Evolutionary conservation across 1,140 invertebrate genomes (phyloP).

Genomic region (Octopus bimaculoides): DNA sequence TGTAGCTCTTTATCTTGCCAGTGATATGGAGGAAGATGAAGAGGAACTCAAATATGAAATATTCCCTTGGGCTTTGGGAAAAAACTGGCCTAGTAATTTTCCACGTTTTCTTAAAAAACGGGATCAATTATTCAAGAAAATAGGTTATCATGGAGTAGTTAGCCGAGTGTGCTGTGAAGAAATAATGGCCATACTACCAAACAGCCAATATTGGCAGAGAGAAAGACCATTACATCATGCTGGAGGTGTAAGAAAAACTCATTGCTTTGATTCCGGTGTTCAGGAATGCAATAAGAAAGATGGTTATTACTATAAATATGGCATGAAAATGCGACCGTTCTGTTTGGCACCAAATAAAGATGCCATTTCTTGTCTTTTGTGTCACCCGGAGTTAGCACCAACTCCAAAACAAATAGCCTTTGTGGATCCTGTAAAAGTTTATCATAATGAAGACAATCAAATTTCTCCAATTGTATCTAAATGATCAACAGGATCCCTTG

Average conservation of each 20-base stretch:
- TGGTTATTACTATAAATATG: too few species aligned
- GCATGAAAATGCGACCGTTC: not conserved
- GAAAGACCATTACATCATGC: not conserved
- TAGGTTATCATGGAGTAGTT: conserved; percentile 61
- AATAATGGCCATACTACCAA: conserved; percentile 35
- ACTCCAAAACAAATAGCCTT: not conserved
- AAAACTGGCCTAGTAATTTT: conserved; percentile 53
- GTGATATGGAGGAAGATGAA: conserved; percentile 66
- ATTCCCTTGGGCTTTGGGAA: conserved; percentile 59
- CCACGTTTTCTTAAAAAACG: conserved; percentile 52
- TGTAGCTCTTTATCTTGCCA: conserved; percentile 60
- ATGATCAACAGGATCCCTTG: too few species aligned
- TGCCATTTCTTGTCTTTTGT: not conserved
- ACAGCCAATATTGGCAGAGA: not conserved
- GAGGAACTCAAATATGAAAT: conserved; percentile 61
- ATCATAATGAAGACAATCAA: too few species aligned
- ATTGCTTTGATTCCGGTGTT: too few species aligned
- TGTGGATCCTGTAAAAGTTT: too few species aligned
- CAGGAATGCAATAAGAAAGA: too few species aligned
- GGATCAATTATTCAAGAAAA: conserved; percentile 58
- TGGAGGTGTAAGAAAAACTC: not conserved
- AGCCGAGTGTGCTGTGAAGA: conserved; percentile 61
- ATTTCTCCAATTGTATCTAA: too few species aligned
- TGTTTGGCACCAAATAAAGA: not conserved
- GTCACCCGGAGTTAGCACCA: not conserved